These are phyloP conservation scores for Scolopax bukidnonensis DNA, from an alignment of 2,797 vertebrate species.

Conservation along the genomic window DNA sequence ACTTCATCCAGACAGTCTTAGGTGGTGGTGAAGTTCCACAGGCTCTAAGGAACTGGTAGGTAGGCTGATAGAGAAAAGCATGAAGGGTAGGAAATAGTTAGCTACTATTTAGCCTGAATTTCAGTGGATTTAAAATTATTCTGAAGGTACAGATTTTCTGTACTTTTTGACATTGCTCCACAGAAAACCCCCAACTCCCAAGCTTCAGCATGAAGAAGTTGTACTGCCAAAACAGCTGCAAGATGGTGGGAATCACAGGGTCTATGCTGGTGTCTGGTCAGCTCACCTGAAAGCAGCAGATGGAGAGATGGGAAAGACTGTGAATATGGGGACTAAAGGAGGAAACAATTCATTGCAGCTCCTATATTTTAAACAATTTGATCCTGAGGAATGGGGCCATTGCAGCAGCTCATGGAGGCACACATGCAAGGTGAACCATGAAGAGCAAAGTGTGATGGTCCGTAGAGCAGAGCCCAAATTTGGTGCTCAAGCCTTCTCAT, in stretches of 20 bases:
- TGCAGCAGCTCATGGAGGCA: background rate
- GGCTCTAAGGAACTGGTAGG: background rate
- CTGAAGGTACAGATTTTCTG: background rate
- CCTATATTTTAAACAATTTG: background rate
- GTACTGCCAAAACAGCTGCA: background rate
- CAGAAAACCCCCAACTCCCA: background rate
- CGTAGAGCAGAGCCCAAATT: background rate
- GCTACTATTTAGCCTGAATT: background rate
- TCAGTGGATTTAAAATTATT: background rate
- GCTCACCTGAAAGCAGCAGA: background rate
- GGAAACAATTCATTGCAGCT: background rate
- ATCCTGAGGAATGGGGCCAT: background rate
- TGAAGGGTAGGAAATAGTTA: background rate
- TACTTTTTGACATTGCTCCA: background rate
- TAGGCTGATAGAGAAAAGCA: background rate
- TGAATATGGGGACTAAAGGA: background rate
- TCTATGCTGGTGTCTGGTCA: fast-evolving
- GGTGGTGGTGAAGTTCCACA: background rate
- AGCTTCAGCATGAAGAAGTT: fast-evolving
- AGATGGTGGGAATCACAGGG: background rate
- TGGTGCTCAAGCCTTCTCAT: background rate
- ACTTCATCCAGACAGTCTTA: background rate
- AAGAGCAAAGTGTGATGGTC: background rate
- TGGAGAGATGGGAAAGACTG: background rate
- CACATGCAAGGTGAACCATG: background rate